Base-by-base conservation (phyloP, 2,113 vertebrate species). In the Lethenteron camtschaticum region DNA sequence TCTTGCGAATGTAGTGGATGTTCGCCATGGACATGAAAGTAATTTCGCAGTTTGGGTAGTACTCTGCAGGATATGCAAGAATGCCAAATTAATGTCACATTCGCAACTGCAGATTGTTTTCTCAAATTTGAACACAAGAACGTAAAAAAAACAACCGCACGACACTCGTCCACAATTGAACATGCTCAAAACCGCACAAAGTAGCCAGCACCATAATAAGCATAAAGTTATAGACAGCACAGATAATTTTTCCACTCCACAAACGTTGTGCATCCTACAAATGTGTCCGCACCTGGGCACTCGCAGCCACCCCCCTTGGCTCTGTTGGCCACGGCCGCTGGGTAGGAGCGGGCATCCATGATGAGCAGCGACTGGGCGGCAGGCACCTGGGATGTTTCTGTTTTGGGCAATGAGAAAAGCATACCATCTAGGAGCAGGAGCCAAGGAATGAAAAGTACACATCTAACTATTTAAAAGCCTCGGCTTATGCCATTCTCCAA, bases 1-100 rank as follows among this genome's bases (percentile, higher is more conserved):
- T 96, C 78, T 96, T 99, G 59, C 94, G 81, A 77, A 96, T 96
- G 76, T 90, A 87, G 56, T 99, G 94, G 79, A 99, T 99, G 79
- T 99, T 99, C 73, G 94, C 94, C 94, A 99, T 99, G 72, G 91
- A 91, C 94, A 99, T 99, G 77, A 96, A 99, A 74, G 89, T 86
- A 0, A 99, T 89, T 78, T 99, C 94, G 68, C 94, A 96, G 81
- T 95, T 99, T 1, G 92, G 92, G 73, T 99, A 99, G 80, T 99
- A 99, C 77, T 99, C 94, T 99, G 72, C 16, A 79, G 72, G 11
- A 58, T 66, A 24, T 66, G 10, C 59, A 66, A 66, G 24, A 16
- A 2, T 9, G 24, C 63, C 11, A 66, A 66, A 66, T 16, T 66
- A 20, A 66, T 66, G 63, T 16, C 9, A 66, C n/a, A 66, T 66